Base-by-base conservation (phyloP, 2,113 vertebrate species). In the Eolophus roseicapilla region DNA sequence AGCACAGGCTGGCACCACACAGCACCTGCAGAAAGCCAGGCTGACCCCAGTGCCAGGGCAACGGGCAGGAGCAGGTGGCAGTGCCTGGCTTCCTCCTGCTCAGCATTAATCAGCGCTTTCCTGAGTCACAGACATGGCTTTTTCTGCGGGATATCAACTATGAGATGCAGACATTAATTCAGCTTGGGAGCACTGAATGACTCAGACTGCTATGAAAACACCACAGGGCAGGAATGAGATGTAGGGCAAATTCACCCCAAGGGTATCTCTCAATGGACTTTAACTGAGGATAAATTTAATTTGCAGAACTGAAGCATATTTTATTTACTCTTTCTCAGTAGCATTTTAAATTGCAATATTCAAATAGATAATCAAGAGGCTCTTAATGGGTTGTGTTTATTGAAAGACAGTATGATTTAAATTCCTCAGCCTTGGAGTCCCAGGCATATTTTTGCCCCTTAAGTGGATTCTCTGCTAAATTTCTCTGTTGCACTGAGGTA, bases 151-250 rank as follows among this genome's bases (percentile, higher is more conserved):
- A 90, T 57, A 75, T 74, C 90, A 96, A 6, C 93, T 88, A 47
- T 50, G 76, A 92, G 82, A 70, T 47, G 74, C 71, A 75, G 85
- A 86, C 95, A 94, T 94, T 93, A 93, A 93, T 88, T 94, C 94
- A 71, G 68, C 76, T 86, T 55, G 50, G 84, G 68, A 92, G 85
- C 76, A 71, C 21, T 90, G 86, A 52, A 65, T 95, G 95, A 97
- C 73, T 95, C 93, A 95, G 92, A 64, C 85, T 93, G 82, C 86
- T 82, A 25, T 67, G 86, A 80, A 97, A 94, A 93, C 85, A 95
- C 88, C 64, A 59, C 60, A 83, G 55, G 90, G 76, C 93, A 95
- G 86, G 88, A 92, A 88, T 52, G 49, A 86, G 60, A 96, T 60
- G 60, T 84, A 50, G 47, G 65, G 64, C 76, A 95, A 88, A 81